Evolutionary conservation across 2,888 invertebrate species (phyloP), one percentile per base, ranked within the genome.

Genomic region (Troides helena): DNA sequence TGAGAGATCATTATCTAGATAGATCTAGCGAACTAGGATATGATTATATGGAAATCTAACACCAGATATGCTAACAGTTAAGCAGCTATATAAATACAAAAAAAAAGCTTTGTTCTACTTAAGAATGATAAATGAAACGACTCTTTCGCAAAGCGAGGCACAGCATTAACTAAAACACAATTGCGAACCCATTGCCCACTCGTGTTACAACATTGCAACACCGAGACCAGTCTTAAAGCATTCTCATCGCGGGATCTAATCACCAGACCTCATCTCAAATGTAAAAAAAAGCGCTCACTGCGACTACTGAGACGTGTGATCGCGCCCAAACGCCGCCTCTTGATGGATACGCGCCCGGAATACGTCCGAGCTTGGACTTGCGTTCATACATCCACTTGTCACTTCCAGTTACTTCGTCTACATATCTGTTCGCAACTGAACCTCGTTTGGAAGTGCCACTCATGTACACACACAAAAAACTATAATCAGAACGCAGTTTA

Each of bases 181-280:
- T 61, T 58, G 64, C 18, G 18, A 59, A 46, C 58, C 69, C 72
- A 69, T 63, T 70, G 68, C 43, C 68, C 69, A 66, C 72, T 74
- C 68, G 71, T 62, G 72, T 75, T 76, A 73, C 75, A 70, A 62
- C 62, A 70, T 72, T 74, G 72, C 74, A 72, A 73, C 74, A 74
- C 74, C 72, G 69, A 72, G 72, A 72, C 73, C 73, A 72, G 73
- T 76, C 75, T 72, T 75, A 75, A 74, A 74, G 72, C 72, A 69
- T 66, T 69, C 69, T 67, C 71, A 72, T 74, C 71, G 66, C 73
- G 71, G 70, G 71, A 73, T 74, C 73, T 74, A 74, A 77, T 77
- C 76, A 71, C 63, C 71, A 70, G 71, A 73, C 73, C 69, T 65
- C 71, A 76, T 75, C 76, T 76, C 71, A 68, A 53, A 46, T 70